Conservation (phyloP, 2,113 vertebrate species). For the Sapajus apella region DNA sequence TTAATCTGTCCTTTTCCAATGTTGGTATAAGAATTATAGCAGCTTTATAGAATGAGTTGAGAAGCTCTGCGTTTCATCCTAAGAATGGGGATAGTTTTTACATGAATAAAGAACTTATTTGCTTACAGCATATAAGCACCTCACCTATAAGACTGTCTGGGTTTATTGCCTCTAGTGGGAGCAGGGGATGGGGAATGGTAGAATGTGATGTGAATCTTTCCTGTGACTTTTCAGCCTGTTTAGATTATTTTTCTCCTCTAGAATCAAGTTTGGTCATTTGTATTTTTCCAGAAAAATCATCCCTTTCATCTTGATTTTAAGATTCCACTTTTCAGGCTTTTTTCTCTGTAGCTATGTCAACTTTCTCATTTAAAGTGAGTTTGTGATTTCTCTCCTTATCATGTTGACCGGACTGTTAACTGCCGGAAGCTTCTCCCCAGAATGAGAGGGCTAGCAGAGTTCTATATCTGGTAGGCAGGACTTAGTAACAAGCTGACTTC, state of each 20-base stretch:
- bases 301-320: not conserved
- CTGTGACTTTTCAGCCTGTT: not conserved
- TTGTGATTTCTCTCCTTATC: not conserved
- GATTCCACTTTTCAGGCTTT: not conserved
- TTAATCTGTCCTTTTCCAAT: not conserved
- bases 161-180: not conserved
- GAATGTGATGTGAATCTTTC: not conserved
- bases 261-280: not conserved
- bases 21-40: not conserved
- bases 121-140: not conserved
- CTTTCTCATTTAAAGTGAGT: not conserved
- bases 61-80: not conserved
- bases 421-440: too few relatives aligned
- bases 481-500: not conserved
- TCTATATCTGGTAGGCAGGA: accelerated
- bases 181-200: not conserved
- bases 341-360: not conserved
- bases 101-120: not conserved
- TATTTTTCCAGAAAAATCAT: not conserved
- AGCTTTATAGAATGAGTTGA: not conserved
- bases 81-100: not conserved
- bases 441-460: not conserved
- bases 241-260: not conserved
- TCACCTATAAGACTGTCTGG: not conserved
- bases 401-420: not conserved